These are phyloP conservation scores for Cordilura impudica DNA, from an alignment of 2,888 invertebrate genomes.

Conservation along the genomic window DNA sequence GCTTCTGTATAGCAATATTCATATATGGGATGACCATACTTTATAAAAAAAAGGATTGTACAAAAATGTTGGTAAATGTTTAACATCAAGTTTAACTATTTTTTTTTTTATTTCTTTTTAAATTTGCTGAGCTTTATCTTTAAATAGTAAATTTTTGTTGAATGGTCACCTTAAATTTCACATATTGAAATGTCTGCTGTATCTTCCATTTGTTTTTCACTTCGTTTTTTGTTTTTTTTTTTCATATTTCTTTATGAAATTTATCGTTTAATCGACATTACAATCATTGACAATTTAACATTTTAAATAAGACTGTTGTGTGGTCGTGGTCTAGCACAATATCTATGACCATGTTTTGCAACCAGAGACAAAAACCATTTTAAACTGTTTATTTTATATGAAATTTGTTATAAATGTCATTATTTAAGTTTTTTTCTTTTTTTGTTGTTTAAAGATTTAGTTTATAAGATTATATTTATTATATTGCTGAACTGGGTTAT, in stretches of 20 bases:
- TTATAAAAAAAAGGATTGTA: too few relatives aligned
- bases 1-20: too few relatives aligned
- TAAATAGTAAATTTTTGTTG: constrained; percentile 5
- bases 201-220: constrained; percentile 21
- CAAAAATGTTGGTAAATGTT: too few relatives aligned
- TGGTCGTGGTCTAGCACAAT: constrained; percentile 41
- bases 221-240: constrained; percentile 21
- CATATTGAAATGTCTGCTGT: constrained; percentile 28
- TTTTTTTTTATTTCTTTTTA: background rate
- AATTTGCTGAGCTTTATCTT: constrained; percentile 22
- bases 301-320: constrained; percentile 51
- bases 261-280: constrained; percentile 61
- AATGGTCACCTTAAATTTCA: constrained; percentile 9
- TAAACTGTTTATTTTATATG: constrained; percentile 27
- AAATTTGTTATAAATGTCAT: constrained; percentile 36
- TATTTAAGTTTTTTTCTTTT: constrained; percentile 20
- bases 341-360: constrained; percentile 6
- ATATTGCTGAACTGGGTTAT: constrained; percentile 27
- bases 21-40: too few relatives aligned
- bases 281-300: constrained; percentile 62
- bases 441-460: constrained; percentile 45
- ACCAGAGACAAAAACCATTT: constrained; percentile 35
- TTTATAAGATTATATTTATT: constrained; percentile 48
- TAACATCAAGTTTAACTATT: too few relatives aligned
- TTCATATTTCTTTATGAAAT: constrained; percentile 53